phyloP scores from a whole-genome alignment of 2,113 vertebrate genomes.

The Colinus virginianus region DNA sequence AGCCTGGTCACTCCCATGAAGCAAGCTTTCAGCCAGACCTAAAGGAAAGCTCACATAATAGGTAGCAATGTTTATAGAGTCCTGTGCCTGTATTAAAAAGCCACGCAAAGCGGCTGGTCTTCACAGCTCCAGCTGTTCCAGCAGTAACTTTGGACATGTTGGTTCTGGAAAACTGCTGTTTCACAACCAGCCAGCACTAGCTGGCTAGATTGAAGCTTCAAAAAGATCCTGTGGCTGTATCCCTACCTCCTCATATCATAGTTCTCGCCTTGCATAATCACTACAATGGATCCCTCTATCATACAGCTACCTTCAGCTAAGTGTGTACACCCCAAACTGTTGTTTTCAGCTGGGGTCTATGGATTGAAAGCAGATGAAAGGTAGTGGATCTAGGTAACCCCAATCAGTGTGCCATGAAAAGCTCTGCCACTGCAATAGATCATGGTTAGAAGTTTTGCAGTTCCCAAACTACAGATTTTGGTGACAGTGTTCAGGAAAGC shows the following conservation, averaged over 20 bases:
- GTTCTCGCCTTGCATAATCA: background rate
- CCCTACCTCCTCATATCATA: background rate
- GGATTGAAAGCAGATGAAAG: background rate
- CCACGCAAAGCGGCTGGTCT: accelerated
- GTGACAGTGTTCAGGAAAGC: background rate
- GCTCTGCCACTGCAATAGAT: background rate
- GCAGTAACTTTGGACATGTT: accelerated
- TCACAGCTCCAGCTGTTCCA: background rate
- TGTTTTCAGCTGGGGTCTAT: background rate
- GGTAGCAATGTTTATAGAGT: accelerated
- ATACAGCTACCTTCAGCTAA: background rate
- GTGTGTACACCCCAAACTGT: background rate
- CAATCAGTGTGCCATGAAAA: background rate
- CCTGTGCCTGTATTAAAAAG: background rate
- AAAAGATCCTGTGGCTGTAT: background rate
- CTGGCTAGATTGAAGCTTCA: background rate
- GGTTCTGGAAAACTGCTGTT: background rate
- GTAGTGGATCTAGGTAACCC: background rate
- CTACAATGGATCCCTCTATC: background rate
- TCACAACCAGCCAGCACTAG: accelerated
- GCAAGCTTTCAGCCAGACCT: background rate
- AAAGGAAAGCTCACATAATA: background rate
- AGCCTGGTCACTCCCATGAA: accelerated
- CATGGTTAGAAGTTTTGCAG: background rate
- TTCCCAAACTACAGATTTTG: background rate